Conservation (phyloP, 2,888 invertebrate species). For the Glyphotaelius pellucidus region DNA sequence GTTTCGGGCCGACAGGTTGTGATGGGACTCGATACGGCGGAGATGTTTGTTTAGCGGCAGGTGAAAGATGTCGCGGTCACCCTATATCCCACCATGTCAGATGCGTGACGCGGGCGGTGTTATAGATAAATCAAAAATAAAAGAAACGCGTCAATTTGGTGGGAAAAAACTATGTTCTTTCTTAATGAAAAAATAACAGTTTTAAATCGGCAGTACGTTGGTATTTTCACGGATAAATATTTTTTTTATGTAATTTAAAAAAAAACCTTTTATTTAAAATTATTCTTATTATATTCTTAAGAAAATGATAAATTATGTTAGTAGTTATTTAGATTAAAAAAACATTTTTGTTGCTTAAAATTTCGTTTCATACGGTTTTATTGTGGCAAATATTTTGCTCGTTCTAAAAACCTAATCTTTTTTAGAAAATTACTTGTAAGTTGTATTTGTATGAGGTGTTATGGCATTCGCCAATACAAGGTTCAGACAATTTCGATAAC, state of each 20-base stretch:
- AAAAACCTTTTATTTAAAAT: too few relatives aligned
- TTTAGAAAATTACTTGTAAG: too few relatives aligned
- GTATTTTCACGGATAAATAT: not conserved
- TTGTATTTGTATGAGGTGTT: too few relatives aligned
- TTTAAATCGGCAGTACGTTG: not conserved
- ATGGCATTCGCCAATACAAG: too few relatives aligned
- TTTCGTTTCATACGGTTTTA: too few relatives aligned
- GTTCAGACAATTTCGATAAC: too few relatives aligned
- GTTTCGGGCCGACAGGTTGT: not conserved
- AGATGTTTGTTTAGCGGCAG: slow-evolving; percentile 52
- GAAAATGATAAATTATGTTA: not conserved
- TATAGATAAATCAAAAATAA: slow-evolving; percentile 17
- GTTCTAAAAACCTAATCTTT: too few relatives aligned
- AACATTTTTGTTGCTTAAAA: too few relatives aligned
- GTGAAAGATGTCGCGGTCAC: slow-evolving; percentile 44
- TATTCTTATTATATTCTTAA: not conserved
- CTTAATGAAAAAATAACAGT: not conserved
- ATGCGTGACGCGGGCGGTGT: slow-evolving; percentile 8
- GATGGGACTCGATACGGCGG: slow-evolving; percentile 23
- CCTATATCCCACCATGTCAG: slow-evolving; percentile 12
- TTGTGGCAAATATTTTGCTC: too few relatives aligned
- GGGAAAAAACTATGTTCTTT: not conserved
- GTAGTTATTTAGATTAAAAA: not conserved
- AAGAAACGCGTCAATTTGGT: not conserved
- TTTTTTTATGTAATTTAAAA: too few relatives aligned